Base-by-base conservation (phyloP, 2,888 invertebrate genomes). In the Bimastos eiseni region DNA sequence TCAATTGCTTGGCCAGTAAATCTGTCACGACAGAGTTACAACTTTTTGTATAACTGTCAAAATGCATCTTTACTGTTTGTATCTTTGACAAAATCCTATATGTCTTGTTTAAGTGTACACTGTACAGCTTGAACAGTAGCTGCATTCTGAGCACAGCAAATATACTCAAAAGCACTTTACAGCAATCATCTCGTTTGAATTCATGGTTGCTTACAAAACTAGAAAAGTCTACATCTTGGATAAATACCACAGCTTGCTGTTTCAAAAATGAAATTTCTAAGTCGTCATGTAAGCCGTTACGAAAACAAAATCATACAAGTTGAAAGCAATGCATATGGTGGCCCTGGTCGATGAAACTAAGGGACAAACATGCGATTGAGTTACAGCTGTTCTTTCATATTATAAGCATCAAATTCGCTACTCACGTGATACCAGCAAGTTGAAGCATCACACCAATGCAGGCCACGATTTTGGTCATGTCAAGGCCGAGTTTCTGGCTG, bases 401-500 rank as follows among this genome's bases (percentile, higher is more conserved):
- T 17, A 44, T 33, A 33, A 55, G 30, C n/a, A 55, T 70, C 70
- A 70, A n/a, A 70, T 70, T n/a, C n/a, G 1, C n/a, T 37, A 90
- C 90, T 34, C 36, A 90, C 90, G 83, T 83, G 41, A 83, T 38
- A 33, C 41, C 36, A 34, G 83, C 90, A 37, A 83, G 37, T 84
- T 90, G 41, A 37, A 90, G 34, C 83, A 90, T 70, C 30, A 83
- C 83, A 36, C 83, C 34, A 36, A 90, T 55, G 24, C 90, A 90
- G 33, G 38, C 83, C 21, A 84, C 90, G 41, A 90, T 83, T 83
- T 38, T 83, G 30, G 36, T 83, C 34, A 84, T 41, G 41, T 90
- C 90, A 13, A 90, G 38, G 21, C 90, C 90, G 34, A 90, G 83
- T 41, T 90, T 90, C n/a, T 90, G 90, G 34, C 90, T 83, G 41